phyloP scores from a whole-genome alignment of 2,888 invertebrate species.

The Helicoverpa assulta region DNA sequence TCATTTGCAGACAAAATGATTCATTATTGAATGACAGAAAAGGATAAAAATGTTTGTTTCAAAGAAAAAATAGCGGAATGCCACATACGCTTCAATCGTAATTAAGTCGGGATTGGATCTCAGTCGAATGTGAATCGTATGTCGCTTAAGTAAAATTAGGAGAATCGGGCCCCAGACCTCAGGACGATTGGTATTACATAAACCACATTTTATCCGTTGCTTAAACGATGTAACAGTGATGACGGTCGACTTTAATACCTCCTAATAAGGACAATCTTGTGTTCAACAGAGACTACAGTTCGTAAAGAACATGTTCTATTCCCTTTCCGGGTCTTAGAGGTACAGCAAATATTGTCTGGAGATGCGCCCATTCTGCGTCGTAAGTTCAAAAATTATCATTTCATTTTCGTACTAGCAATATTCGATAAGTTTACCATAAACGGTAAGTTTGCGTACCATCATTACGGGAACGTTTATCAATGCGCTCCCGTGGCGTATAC shows the following conservation, averaged over 20 bases:
- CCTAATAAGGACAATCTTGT: conserved; percentile 35
- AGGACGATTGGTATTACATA: conserved; percentile 9
- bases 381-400: conserved; percentile 56
- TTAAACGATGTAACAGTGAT: conserved; percentile 32
- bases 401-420: conserved; percentile 64
- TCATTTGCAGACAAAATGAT: too few relatives aligned
- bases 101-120: too few relatives aligned
- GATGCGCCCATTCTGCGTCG: conserved; percentile 29
- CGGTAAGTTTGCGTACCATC: conserved; percentile 57
- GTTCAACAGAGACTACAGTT: conserved; percentile 42
- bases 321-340: conserved; percentile 37
- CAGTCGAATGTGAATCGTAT: too few relatives aligned
- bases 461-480: conserved; percentile 66
- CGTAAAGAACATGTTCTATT: conserved; percentile 33
- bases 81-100: too few relatives aligned
- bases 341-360: conserved; percentile 43
- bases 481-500: conserved; percentile 57
- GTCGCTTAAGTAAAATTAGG: too few relatives aligned
- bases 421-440: conserved; percentile 65
- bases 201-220: conserved; percentile 18
- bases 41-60: too few relatives aligned
- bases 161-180: too few relatives aligned
- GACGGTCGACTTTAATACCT: conserved; percentile 43
- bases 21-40: too few relatives aligned
- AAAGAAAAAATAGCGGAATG: too few relatives aligned